Evolutionary conservation across 2,797 vertebrate genomes (phyloP).

Genomic region (Catharus ustulatus): DNA sequence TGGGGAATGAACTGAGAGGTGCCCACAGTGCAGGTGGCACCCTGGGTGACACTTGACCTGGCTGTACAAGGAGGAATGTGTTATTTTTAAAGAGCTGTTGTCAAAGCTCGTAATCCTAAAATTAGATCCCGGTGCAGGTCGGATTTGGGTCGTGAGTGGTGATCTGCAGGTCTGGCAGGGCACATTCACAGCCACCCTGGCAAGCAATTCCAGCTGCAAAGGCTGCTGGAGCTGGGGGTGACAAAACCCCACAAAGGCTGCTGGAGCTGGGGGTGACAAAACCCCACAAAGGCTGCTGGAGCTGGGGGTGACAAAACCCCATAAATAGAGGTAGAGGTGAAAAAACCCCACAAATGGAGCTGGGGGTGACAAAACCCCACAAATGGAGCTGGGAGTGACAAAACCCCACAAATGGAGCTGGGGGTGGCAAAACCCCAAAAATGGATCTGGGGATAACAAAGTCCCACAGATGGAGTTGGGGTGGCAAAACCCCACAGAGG

Average conservation of each 20-base stretch:
- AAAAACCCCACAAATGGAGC: no score
- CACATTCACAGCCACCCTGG: not conserved
- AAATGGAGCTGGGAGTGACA: no score
- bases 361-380: no score
- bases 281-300: not conserved
- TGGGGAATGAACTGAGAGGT: not conserved
- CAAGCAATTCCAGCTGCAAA: not conserved
- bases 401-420: no score
- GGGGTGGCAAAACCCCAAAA: not conserved
- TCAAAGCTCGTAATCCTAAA: slow-evolving; percentile 51
- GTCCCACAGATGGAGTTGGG: no score
- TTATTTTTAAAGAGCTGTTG: slow-evolving; percentile 54
- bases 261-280: not conserved
- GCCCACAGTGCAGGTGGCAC: not conserved
- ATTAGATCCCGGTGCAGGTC: not conserved
- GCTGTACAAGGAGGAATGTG: not conserved
- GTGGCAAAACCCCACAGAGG: no score
- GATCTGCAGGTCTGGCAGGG: not conserved
- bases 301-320: no score
- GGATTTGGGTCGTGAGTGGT: not conserved
- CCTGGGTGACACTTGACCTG: not conserved
- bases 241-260: not conserved
- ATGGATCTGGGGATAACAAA: no score
- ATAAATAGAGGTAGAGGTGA: no score
- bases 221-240: not conserved